Evolutionary conservation across 92 coral and sea anemone genomes (phyloP), one percentile per base, ranked within the genome.

Genomic region (Phenganax marumi): DNA sequence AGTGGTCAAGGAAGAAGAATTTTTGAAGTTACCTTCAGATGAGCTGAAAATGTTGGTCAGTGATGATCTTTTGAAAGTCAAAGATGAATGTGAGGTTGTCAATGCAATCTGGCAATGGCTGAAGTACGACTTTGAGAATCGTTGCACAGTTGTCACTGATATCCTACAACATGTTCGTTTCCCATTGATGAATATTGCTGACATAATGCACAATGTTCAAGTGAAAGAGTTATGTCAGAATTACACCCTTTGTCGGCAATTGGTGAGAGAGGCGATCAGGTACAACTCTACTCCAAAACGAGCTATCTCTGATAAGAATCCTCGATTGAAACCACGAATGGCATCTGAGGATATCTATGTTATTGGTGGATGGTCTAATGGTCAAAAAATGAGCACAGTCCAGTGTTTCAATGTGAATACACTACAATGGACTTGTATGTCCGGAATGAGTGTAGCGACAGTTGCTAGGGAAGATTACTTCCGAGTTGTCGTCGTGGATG

Each of bases 361-460:
- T 24, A 92, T 96, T 21, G 99, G 99, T 54, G 99, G 99, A 14
- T 96, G 99, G 99, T 96, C 99, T 7, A 96, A 96, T 61, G 99
- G 99, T 12, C 99, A 96, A 86, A 96, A 96, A 50, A 91, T 96
- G 81, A 92, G 99, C 80, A 96, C 97, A 74, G 99, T 96, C 68
- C 99, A 92, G 63, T 96, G 99, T 57, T 96, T 96, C 74, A 96
- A 96, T 83, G 99, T 96, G 81, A 97, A 96, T 83, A 96, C 99
- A 54, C 70, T 96, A 18, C 90, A 96, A 56, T 96, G 99, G 99
- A 87, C 99, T 61, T 86, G 85, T 4, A 94, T 96, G 13, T 93
- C 99, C 70, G 99, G 99, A 0, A 96, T 96, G 99, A 86, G 92
- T 56, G 93, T 96, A 25, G 99, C 99, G 7, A 97, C 93, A 76